A percentile compares a stretch with the other conserved stretches of the same genome.
phyloP scores from a whole-genome alignment of 2,888 invertebrate genomes.

The Dicyrtoma fusca region DNA sequence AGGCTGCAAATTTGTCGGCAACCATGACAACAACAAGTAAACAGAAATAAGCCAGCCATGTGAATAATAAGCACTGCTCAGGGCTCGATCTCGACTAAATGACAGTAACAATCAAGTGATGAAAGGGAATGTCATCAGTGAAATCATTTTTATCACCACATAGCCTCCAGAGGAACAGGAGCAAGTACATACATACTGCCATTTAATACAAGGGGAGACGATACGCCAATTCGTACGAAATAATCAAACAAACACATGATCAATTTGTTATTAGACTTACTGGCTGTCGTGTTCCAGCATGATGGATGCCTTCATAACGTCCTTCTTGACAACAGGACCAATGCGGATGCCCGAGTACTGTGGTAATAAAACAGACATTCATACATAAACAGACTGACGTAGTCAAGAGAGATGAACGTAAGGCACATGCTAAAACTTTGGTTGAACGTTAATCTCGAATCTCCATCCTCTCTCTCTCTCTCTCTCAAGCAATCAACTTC shows the following conservation, averaged over 20 bases:
- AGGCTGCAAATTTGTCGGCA: too few species aligned
- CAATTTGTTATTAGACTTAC: constrained; percentile 65
- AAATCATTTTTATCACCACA: constrained; percentile 1
- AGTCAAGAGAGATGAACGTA: not conserved
- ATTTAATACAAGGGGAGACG: not conserved
- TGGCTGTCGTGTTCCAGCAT: constrained; percentile 98
- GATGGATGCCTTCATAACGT: constrained; percentile 99
- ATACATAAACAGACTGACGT: not conserved
- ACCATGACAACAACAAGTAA: too few species aligned
- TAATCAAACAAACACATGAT: not conserved
- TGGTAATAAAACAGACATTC: constrained; percentile 59
- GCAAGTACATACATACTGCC: not conserved
- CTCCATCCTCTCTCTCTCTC: constrained; percentile 6
- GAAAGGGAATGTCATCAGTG: constrained; percentile 8
- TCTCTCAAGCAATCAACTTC: constrained; percentile 14
- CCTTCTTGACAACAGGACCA: constrained; percentile 98
- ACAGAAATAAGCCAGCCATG: too few species aligned
- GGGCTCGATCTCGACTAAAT: not conserved
- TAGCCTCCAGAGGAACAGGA: not conserved
- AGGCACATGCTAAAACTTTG: too few species aligned
- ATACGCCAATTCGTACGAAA: not conserved
- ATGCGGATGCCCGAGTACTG: constrained; percentile 98
- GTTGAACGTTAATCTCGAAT: constrained; percentile 8
- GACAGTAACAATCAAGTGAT: constrained; percentile 9
- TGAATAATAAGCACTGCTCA: too few species aligned